Conservation (phyloP, 2,888 invertebrate genomes). For the Pristionchus japonicus region DNA sequence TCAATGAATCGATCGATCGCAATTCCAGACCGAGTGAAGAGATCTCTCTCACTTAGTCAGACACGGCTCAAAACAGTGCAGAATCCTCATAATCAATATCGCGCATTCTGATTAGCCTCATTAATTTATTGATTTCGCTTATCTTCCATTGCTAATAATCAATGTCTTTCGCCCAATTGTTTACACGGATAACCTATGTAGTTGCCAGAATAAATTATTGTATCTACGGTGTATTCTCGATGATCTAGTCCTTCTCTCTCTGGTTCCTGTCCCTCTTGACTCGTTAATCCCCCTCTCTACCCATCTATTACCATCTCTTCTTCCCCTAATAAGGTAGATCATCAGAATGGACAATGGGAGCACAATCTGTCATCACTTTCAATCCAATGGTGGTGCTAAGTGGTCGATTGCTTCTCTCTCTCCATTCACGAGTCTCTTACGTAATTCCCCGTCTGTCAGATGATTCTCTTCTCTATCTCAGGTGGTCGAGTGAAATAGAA, state of each 20-base stretch:
- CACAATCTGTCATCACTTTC: slow-evolving; percentile 16
- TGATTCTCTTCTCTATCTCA: background rate
- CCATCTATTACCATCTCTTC: background rate
- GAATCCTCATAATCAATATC: background rate
- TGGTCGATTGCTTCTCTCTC: background rate
- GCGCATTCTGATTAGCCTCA: background rate
- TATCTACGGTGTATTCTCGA: background rate
- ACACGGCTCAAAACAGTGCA: background rate
- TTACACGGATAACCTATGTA: slow-evolving; percentile 9
- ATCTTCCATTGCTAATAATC: background rate
- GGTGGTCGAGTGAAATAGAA: background rate
- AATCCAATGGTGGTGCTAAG: background rate
- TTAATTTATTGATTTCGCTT: background rate
- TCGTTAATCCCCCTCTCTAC: background rate
- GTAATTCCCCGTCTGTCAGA: background rate
- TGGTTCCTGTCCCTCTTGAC: too few species aligned
- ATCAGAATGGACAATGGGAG: background rate
- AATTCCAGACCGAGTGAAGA: background rate
- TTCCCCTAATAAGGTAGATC: background rate
- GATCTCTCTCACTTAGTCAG: background rate
- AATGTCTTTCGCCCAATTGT: slow-evolving; percentile 8
- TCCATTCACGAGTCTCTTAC: background rate
- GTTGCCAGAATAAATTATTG: slow-evolving; percentile 31
- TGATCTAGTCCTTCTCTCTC: background rate
- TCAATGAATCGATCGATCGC: slow-evolving; percentile 25